These are phyloP conservation scores for Sarcophaga bullata DNA, from an alignment of 1,140 invertebrate genomes.

Conservation along the genomic window DNA sequence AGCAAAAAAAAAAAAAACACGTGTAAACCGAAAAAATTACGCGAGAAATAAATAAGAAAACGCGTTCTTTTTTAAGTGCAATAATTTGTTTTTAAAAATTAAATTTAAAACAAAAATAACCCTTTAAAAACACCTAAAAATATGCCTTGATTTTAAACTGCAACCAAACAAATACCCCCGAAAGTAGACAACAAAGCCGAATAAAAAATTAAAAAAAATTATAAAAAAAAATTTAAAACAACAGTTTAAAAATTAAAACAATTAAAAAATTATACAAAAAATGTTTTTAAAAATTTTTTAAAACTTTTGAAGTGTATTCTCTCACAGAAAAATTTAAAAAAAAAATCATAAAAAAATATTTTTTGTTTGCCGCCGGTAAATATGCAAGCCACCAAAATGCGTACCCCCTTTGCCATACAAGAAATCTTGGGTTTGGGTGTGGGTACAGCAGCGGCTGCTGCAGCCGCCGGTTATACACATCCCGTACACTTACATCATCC, in stretches of 20 bases:
- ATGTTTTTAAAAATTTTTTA: constrained; percentile 27
- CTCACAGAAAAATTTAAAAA: background rate
- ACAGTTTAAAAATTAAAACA: no score
- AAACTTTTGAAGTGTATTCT: background rate
- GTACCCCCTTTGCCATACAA: constrained; percentile 91
- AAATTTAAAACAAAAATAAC: background rate
- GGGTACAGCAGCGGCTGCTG: constrained; percentile 65
- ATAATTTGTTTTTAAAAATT: background rate
- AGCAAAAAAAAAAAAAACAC: background rate
- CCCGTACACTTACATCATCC: constrained; percentile 50
- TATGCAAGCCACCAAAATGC: constrained; percentile 66
- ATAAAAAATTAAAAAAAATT: constrained; percentile 14
- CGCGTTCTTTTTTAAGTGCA: background rate
- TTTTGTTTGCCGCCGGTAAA: constrained; percentile 46
- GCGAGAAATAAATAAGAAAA: background rate
- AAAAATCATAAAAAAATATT: constrained; percentile 20
- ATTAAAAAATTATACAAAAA: no score
- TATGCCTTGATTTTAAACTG: background rate
- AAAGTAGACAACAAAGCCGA: background rate
- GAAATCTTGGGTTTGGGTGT: constrained; percentile 84
- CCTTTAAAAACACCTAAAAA: background rate
- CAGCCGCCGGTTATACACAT: constrained; percentile 54
- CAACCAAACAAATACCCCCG: background rate
- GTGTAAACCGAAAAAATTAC: background rate
- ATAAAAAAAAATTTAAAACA: background rate